phyloP scores from a whole-genome alignment of 2,888 invertebrate species.

The Harpagoxenus sublaevis region DNA sequence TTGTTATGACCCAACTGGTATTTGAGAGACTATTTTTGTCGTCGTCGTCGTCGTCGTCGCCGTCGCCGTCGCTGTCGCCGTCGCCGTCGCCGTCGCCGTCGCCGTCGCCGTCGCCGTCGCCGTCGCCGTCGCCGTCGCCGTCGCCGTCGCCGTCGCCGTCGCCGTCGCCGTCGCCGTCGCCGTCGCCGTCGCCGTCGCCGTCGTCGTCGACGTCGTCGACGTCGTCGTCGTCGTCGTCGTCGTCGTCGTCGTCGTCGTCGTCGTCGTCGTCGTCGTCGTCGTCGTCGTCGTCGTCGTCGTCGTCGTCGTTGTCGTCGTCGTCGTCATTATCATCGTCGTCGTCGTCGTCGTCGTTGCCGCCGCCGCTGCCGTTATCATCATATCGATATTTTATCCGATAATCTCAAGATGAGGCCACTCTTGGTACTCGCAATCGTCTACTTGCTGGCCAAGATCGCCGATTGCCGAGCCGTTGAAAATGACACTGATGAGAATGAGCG shows the following conservation, averaged over 20 bases:
- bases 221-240: slow-evolving; percentile 18
- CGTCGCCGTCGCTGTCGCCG: slow-evolving; percentile 26
- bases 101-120: slow-evolving; percentile 35
- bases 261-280: slow-evolving; percentile 28
- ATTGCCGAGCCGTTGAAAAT: slow-evolving; percentile 63
- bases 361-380: slow-evolving; percentile 6
- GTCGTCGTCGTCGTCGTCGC: slow-evolving; percentile 54
- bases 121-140: slow-evolving; percentile 44
- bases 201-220: slow-evolving; percentile 28
- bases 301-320: slow-evolving; percentile 33
- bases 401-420: slow-evolving; percentile 76
- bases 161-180: slow-evolving; percentile 36
- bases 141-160: slow-evolving; percentile 28
- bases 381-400: slow-evolving; percentile 35
- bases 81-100: slow-evolving; percentile 42
- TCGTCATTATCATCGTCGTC: slow-evolving; percentile 14
- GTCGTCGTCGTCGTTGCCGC: slow-evolving; percentile 27
- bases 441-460: slow-evolving; percentile 65
- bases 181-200: slow-evolving; percentile 5
- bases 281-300: slow-evolving; percentile 21
- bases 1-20: slow-evolving; percentile 65
- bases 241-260: slow-evolving; percentile 14
- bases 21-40: background rate
- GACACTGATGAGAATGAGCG: slow-evolving; percentile 47
- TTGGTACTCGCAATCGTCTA: slow-evolving; percentile 70